Conservation (phyloP, 2,888 invertebrate genomes). For the Yponomeuta plumbellus region DNA sequence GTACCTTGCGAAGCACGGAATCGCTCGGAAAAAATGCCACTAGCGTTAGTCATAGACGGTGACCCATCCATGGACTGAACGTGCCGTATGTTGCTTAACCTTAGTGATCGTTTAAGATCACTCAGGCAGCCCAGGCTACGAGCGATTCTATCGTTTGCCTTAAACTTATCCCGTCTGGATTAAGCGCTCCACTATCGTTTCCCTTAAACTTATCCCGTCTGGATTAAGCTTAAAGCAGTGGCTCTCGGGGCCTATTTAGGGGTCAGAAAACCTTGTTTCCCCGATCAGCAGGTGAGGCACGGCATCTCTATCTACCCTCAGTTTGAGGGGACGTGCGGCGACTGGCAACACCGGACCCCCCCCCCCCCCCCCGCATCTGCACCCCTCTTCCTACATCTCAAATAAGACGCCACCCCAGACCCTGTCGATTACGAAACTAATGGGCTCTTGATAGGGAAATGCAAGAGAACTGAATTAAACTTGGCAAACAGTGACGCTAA, state of each 20-base stretch:
- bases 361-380: neutral
- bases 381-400: neutral
- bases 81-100: too few species aligned
- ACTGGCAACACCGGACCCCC: neutral
- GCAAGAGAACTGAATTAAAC: neutral
- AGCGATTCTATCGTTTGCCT: too few species aligned
- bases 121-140: too few species aligned
- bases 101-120: too few species aligned
- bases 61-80: too few species aligned
- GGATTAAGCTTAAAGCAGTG: neutral
- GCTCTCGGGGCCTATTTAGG: neutral
- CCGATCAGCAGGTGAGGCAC: neutral
- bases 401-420: neutral
- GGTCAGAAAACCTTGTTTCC: neutral
- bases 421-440: neutral
- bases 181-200: too few species aligned
- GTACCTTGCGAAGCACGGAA: too few species aligned
- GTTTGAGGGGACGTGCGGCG: neutral
- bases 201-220: too few species aligned
- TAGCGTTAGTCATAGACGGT: too few species aligned
- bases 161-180: too few species aligned
- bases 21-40: too few species aligned
- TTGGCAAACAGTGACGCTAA: neutral
- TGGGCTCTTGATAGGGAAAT: neutral
- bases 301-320: slow-evolving; percentile 3